A percentile compares a stretch with the other conserved stretches of the same genome.
These are phyloP conservation scores for Chionoecetes opilio DNA, from an alignment of 1,140 invertebrate species.

Conservation along the genomic window DNA sequence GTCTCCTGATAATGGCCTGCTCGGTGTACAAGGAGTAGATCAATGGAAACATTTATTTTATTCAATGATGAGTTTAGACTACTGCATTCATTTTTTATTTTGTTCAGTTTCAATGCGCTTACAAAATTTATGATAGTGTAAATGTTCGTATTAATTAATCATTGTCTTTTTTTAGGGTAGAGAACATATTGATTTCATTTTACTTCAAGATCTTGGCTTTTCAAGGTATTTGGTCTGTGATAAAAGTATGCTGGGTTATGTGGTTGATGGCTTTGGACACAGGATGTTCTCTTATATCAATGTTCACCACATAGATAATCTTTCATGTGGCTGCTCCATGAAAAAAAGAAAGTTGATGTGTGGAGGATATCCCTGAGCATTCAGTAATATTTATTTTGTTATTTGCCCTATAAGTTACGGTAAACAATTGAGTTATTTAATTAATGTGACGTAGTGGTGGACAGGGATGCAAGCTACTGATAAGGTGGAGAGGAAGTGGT, in stretches of 20 bases:
- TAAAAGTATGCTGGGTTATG: no score
- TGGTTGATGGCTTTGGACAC: not conserved
- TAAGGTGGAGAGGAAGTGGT: constrained; percentile 65
- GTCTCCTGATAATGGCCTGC: not conserved
- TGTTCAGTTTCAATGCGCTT: not conserved
- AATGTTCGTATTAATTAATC: no score
- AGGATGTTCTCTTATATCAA: not conserved
- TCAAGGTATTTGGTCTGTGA: no score
- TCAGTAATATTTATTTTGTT: not conserved
- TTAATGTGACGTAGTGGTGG: not conserved
- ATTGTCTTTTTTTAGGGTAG: no score
- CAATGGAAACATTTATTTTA: not conserved
- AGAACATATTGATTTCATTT: no score
- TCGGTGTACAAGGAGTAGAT: not conserved
- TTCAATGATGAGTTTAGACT: not conserved
- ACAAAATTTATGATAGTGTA: not conserved
- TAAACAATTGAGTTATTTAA: not conserved
- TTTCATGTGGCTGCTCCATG: not conserved
- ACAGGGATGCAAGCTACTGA: not conserved
- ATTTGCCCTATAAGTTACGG: not conserved
- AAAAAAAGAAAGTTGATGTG: not conserved
- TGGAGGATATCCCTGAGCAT: not conserved
- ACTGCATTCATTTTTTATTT: not conserved
- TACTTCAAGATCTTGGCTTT: no score
- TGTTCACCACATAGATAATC: not conserved